phyloP scores from a whole-genome alignment of 2,888 invertebrate species.

The Neoaliturus tenellus region DNA sequence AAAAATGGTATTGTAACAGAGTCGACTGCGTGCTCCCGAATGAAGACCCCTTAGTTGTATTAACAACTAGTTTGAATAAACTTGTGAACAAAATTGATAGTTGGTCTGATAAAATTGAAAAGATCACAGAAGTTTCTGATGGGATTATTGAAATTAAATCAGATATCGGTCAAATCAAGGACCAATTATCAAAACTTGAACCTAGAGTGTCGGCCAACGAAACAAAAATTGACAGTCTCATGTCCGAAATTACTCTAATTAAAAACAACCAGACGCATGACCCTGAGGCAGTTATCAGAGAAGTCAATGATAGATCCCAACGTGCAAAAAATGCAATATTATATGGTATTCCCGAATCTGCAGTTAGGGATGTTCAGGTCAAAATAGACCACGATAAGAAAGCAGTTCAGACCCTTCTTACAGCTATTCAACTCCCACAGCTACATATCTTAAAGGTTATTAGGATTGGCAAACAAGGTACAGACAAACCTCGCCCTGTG shows the following conservation, averaged over 20 bases:
- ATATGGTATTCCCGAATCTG: not conserved
- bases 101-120: conserved; percentile 25
- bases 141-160: conserved; percentile 6
- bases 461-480: not conserved
- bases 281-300: not conserved
- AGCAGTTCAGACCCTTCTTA: not conserved
- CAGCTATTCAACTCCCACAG: not conserved
- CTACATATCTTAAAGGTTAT: not conserved
- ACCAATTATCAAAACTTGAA: conserved; percentile 22
- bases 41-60: not conserved
- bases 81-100: conserved; percentile 14
- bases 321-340: not conserved
- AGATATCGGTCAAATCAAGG: not conserved
- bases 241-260: not conserved
- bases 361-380: not conserved
- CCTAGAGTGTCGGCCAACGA: not conserved
- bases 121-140: not conserved
- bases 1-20: conserved; percentile 9
- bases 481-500: conserved; percentile 6
- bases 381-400: conserved; percentile 17
- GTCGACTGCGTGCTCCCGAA: not conserved
- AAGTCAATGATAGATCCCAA: not conserved
- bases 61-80: not conserved
- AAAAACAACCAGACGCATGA: not conserved
- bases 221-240: not conserved